Percentiles rank a stretch among this genome's conserved stretches.
These are phyloP conservation scores for Ridgeia piscesae DNA, from an alignment of 1,140 invertebrate genomes.

Conservation along the genomic window DNA sequence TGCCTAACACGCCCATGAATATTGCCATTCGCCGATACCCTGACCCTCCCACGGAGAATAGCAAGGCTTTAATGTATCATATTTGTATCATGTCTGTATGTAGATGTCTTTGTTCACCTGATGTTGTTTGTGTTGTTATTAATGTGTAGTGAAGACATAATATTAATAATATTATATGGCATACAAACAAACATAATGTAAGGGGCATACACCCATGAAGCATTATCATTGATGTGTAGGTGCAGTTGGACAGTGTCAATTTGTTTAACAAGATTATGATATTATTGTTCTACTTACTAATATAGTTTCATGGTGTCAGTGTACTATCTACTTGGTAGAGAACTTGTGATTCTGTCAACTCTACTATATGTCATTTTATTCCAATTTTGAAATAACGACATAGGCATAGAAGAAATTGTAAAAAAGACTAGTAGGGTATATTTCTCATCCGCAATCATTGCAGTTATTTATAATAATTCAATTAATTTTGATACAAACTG, in stretches of 20 bases:
- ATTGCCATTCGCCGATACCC: not conserved
- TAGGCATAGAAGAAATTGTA: no score
- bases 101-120: not conserved
- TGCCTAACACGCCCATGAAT: not conserved
- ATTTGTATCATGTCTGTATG: not conserved
- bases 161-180: not conserved
- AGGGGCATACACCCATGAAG: not conserved
- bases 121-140: not conserved
- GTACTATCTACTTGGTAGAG: not conserved
- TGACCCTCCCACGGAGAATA: not conserved
- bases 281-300: not conserved
- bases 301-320: not conserved
- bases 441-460: no score
- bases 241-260: not conserved
- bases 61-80: not conserved
- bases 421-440: no score
- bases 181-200: not conserved
- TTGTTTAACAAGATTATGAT: not conserved
- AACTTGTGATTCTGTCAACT: not conserved
- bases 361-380: no score
- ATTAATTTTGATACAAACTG: no score
- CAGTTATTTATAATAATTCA: no score
- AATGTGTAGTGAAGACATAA: not conserved
- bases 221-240: not conserved
- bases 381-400: no score